Evolutionary conservation across 1,140 invertebrate species (phyloP).

Genomic region (Hormaphis cornu): DNA sequence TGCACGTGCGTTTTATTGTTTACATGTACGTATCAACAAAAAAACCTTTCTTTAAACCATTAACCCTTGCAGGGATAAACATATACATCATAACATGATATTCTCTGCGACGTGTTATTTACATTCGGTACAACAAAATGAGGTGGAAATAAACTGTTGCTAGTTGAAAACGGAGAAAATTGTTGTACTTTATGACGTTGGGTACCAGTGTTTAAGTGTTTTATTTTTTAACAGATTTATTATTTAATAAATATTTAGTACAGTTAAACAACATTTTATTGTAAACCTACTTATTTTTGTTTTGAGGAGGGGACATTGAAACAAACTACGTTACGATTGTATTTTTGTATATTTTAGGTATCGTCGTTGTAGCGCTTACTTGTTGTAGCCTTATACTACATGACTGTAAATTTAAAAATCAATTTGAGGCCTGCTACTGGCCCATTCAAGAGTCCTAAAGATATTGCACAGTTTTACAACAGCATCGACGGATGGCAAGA

Average conservation of each 20-base stretch:
- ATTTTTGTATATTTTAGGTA: neutral
- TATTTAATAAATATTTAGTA: no score
- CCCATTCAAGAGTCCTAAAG: conserved; percentile 16
- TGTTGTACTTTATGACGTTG: no score
- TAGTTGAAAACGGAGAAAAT: no score
- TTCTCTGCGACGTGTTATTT: neutral
- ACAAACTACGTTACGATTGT: no score
- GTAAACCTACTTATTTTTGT: no score
- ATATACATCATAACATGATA: no score
- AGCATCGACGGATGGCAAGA: conserved; percentile 32
- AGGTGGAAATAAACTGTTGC: neutral
- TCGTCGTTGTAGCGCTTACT: neutral
- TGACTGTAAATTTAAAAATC: conserved; percentile 16
- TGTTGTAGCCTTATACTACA: conserved; percentile 8
- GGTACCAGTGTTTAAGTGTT: no score
- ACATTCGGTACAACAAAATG: neutral
- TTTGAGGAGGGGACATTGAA: no score
- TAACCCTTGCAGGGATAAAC: conserved; percentile 23
- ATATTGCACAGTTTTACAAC: conserved; percentile 25
- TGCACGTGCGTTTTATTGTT: neutral
- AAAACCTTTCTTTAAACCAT: neutral
- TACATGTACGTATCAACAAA: neutral
- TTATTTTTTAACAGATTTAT: no score
- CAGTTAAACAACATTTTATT: no score
- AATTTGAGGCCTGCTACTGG: conserved; percentile 5